Evolutionary conservation across 2,888 invertebrate species (phyloP), one percentile per base, ranked within the genome.

Genomic region (Chrysolina oricalcia): DNA sequence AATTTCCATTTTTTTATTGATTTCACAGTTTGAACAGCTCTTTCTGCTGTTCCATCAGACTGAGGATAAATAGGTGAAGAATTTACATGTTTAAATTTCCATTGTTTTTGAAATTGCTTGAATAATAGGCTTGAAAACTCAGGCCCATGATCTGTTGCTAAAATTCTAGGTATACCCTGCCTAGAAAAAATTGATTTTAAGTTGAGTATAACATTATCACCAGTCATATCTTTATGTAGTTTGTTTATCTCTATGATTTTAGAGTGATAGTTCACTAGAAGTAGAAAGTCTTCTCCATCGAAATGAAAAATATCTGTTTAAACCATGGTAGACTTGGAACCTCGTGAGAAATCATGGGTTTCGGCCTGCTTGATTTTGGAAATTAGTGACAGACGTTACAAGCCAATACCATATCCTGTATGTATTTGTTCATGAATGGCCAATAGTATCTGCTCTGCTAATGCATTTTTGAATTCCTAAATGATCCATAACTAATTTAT

Each of bases 21-120:
- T 78, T 82, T 82, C 56, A 75, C 80, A 62, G 68, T 80, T 67
- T 77, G 81, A 63, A 77, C 79, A 40, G 78, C 72, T 65, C 83
- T 74, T 64, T 77, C 72, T 0, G 63, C 70, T 41, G 56, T 46
- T n/a, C 72, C 77, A 64, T 77, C 74, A 8, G 74, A 70, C 68
- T 77, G 74, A 21, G 77, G 67, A 40, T 77, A 72, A 13, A 23
- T 35, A 6, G 74, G 74, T 41, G 74, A 68, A 1, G 72, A 70
- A 1, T 17, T 74, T 19, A 72, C 35, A 67, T 77, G 77, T 23
- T 71, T 27, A 72, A 72, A 77, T 13, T 74, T 71, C 68, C 72
- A 74, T 15, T 74, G 13, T 62, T 64, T 74, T 17, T 43, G 59
- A 71, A 76, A 76, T n/a, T 71, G 41, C 71, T 76, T 74, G 74